Evolutionary conservation across 2,888 invertebrate genomes (phyloP), one percentile per base, ranked within the genome.

Genomic region (Trissoscelio sp.): DNA sequence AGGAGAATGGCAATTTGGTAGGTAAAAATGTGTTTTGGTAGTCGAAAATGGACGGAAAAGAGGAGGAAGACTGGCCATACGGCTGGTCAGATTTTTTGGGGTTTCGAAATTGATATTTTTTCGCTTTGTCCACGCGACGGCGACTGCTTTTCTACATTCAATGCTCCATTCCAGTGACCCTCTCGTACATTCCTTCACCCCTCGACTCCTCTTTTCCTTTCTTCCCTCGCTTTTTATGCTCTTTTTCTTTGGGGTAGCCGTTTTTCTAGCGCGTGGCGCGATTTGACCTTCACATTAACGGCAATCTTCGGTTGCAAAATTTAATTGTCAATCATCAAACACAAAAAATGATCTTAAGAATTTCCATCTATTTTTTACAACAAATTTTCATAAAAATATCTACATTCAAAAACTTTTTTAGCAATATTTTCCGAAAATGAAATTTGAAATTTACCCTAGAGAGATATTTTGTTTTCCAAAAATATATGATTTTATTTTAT

Each of bases 121-220:
- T 80, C 55, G 66, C 79, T 83, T 82, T 84, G 80, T 84, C 82
- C 77, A 79, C 69, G 81, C 80, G 39, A 51, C 70, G 46, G 64
- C 79, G 86, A 86, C 86, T 84, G 85, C 86, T 84, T 86, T 85
- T 86, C 86, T 83, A 85, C 85, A 87, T 88, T 88, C 83, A 86
- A 84, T 83, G 79, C 73, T 79, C 82, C 85, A 85, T 82, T 85
- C 83, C 83, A 85, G 82, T 83, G 72, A 80, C 78, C 78, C 77
- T 83, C 79, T 77, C 75, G 51, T 67, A 57, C 74, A 75, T 75
- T 83, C 81, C 79, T 83, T 79, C 78, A 51, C 73, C 81, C 84
- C 81, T 82, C 82, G 53, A 51, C 64, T 64, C 73, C 79, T 62
- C 64, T 34, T 78, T 74, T 74, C 67, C 67, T 82, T 79, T 79